Conservation (phyloP, 2,113 vertebrate species). For the Cryptoleucopteryx plumbea region DNA sequence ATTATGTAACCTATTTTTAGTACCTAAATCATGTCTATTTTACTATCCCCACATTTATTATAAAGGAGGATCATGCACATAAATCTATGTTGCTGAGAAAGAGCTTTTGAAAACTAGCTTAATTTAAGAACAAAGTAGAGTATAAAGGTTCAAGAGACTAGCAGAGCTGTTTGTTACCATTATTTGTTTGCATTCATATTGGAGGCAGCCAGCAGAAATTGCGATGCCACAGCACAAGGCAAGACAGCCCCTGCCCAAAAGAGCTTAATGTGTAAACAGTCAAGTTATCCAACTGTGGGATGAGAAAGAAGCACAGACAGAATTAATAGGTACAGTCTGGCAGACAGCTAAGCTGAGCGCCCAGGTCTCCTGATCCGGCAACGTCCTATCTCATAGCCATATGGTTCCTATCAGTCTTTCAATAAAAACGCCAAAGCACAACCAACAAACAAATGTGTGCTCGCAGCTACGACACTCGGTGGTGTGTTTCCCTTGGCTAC, state of each 20-base stretch:
- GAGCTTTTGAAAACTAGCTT: neutral
- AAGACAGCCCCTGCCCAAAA: neutral
- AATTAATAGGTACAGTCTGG: neutral
- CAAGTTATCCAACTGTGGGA: neutral
- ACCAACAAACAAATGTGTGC: fast-evolving
- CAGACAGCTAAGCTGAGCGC: neutral
- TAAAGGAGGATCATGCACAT: neutral
- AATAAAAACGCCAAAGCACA: neutral
- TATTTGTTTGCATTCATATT: neutral
- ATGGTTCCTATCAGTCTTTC: neutral
- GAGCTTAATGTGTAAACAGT: neutral
- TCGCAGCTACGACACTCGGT: fast-evolving
- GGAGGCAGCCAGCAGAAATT: neutral
- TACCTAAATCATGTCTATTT: neutral
- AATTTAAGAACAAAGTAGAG: neutral
- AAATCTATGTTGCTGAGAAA: neutral
- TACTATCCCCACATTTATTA: neutral
- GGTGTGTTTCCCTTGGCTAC: neutral
- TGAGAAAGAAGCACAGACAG: neutral
- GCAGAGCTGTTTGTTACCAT: neutral
- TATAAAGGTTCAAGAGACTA: neutral
- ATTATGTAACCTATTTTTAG: neutral
- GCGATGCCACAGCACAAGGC: neutral
- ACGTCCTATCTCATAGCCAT: fast-evolving
- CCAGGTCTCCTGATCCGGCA: neutral